Conservation (phyloP, 2,888 invertebrate species). For the Nomada flava region DNA sequence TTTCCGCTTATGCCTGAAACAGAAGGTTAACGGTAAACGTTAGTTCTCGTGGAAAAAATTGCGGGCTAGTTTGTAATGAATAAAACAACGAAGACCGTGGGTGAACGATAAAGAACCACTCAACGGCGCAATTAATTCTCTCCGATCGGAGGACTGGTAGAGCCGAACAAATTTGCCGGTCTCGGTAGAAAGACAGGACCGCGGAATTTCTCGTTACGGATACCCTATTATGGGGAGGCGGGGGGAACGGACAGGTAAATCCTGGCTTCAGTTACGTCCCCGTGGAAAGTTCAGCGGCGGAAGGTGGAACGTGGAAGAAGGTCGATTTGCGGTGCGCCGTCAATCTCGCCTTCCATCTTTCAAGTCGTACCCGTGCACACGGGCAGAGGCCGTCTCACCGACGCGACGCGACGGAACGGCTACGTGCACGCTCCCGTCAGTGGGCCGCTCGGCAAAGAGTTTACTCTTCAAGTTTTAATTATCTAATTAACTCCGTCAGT, state of each 20-base stretch:
- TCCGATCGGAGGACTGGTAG: not conserved
- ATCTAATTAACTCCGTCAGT: conserved; percentile 78
- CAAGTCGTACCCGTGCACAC: conserved; percentile 19
- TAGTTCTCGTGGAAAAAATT: not conserved
- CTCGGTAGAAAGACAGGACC: conserved; percentile 33
- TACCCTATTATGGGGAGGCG: conserved; percentile 22
- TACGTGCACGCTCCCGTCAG: conserved; percentile 17
- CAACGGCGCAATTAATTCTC: conserved; percentile 15
- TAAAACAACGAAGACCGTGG: conserved; percentile 2
- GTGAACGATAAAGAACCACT: conserved; percentile 26
- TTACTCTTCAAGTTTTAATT: conserved; percentile 79
- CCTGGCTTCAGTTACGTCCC: conserved; percentile 30
- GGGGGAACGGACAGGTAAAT: conserved; percentile 25
- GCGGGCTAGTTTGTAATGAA: not conserved
- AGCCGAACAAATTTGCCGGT: conserved; percentile 38
- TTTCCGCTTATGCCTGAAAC: conserved; percentile 93
- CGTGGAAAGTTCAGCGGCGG: conserved; percentile 39
- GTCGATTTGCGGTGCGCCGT: conserved; percentile 51
- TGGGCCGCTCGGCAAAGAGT: conserved; percentile 66
- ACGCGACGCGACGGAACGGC: not conserved
- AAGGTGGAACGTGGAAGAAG: conserved; percentile 33
- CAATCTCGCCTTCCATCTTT: conserved; percentile 58
- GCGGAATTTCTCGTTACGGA: conserved; percentile 60
- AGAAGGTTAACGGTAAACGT: conserved; percentile 64
- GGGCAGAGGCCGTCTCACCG: conserved; percentile 1